Evolutionary conservation across 2,888 invertebrate genomes (phyloP).

Genomic region (Diaprepes abbreviatus): DNA sequence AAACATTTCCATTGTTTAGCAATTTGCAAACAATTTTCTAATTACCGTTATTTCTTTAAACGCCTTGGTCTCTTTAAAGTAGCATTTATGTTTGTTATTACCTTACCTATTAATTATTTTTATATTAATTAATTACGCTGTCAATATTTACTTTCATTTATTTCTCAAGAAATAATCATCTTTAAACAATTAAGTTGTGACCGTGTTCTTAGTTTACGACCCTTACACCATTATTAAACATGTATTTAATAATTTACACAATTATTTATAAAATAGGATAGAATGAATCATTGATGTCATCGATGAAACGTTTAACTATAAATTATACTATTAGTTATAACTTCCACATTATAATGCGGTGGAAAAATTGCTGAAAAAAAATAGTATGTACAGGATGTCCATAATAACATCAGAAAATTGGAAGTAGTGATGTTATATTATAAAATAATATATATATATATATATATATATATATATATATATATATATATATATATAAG

Average conservation of each 20-base stretch:
- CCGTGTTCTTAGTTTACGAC: not conserved
- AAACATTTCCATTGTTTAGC: not conserved
- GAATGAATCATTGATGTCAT: not conserved
- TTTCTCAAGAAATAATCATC: not conserved
- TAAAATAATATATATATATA: too few relatives aligned
- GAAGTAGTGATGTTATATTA: too few relatives aligned
- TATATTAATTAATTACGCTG: not conserved
- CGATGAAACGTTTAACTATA: not conserved
- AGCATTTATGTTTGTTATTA: not conserved
- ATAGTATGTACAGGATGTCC: too few relatives aligned
- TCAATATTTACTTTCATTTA: not conserved
- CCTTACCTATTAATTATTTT: not conserved
- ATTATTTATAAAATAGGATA: conserved; percentile 1
- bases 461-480: too few relatives aligned
- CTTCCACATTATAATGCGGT: too few relatives aligned
- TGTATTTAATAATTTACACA: not conserved
- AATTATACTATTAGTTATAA: not conserved
- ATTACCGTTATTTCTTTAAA: too few relatives aligned
- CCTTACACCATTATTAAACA: not conserved
- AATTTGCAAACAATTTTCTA: not conserved
- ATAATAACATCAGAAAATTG: too few relatives aligned
- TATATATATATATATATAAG: too few relatives aligned
- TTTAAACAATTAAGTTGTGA: not conserved
- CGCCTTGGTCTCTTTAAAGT: too few relatives aligned
- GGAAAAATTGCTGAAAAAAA: too few relatives aligned